Evolutionary conservation across 2,888 invertebrate species (phyloP).

Genomic region (Merodon equestris): DNA sequence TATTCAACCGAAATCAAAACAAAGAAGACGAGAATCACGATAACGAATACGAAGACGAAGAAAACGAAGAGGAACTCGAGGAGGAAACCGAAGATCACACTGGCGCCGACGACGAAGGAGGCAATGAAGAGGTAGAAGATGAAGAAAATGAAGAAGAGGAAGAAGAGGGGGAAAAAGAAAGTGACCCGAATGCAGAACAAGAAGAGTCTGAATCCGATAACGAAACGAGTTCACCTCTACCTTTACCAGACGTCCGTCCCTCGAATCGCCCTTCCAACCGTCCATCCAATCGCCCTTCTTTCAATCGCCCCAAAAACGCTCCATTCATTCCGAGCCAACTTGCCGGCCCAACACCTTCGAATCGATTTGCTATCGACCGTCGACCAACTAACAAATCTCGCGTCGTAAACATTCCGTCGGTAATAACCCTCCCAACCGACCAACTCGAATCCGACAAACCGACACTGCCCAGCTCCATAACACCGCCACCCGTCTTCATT

Average conservation of each 20-base stretch:
- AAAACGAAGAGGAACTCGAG: constrained; percentile 62
- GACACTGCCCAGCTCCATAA: constrained; percentile 71
- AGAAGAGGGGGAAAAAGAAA: constrained; percentile 39
- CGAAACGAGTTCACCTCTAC: background rate
- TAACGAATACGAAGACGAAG: constrained; percentile 40
- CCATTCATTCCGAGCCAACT: constrained; percentile 31
- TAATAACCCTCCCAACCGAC: constrained; percentile 75
- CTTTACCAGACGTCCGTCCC: constrained; percentile 14
- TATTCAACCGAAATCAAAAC: constrained; percentile 30
- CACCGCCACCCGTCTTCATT: constrained; percentile 76
- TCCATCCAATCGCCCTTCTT: constrained; percentile 42
- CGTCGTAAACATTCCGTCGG: constrained; percentile 74
- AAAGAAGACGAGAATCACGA: constrained; percentile 34
- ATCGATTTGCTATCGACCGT: constrained; percentile 70
- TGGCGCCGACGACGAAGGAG: constrained; percentile 49
- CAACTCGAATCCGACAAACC: constrained; percentile 74
- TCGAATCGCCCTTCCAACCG: constrained; percentile 55
- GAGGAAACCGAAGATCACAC: constrained; percentile 53
- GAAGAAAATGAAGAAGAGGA: constrained; percentile 52
- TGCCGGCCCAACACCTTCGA: constrained; percentile 48
- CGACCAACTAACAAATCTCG: constrained; percentile 72
- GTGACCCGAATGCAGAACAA: background rate
- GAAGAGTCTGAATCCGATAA: constrained; percentile 10
- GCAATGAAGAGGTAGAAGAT: no score
- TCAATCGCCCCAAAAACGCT: constrained; percentile 39